Percentiles rank a stretch among this genome's conserved stretches.
Conservation (phyloP, 1,140 invertebrate species). For the Centruroides vittatus region DNA sequence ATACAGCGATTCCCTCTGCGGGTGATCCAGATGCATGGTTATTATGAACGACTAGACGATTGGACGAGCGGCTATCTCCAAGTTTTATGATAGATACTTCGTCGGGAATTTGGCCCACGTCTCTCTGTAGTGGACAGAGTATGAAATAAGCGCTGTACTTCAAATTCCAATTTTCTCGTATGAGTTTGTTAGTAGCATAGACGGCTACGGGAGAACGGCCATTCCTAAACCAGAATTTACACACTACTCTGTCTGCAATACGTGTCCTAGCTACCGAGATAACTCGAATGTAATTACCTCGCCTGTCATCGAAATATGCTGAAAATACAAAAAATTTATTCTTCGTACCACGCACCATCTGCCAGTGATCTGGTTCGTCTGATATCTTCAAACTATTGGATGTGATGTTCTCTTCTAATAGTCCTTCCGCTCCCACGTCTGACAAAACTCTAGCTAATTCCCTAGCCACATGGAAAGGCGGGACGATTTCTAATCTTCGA, state of each 20-base stretch:
- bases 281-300: conserved; percentile 46
- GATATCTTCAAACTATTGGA: too few species aligned
- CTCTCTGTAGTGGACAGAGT: conserved; percentile 43
- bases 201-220: conserved; percentile 20
- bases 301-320: conserved; percentile 57
- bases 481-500: not conserved
- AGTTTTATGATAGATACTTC: conserved; percentile 46
- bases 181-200: conserved; percentile 41
- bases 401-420: too few species aligned
- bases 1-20: conserved; percentile 53
- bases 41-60: conserved; percentile 36
- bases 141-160: conserved; percentile 85
- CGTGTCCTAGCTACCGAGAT: conserved; percentile 76
- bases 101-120: conserved; percentile 28
- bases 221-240: conserved; percentile 57
- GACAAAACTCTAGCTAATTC: conserved; percentile 11
- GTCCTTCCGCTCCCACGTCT: not conserved
- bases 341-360: conserved; percentile 26
- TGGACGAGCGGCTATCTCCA: conserved; percentile 32
- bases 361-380: conserved; percentile 24
- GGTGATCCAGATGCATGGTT: conserved; percentile 14
- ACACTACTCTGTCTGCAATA: conserved; percentile 58
- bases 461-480: conserved; percentile 14
- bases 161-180: conserved; percentile 84
- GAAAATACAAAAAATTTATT: conserved; percentile 81